Conservation (phyloP, 2,888 invertebrate genomes). For the Limnephilus auricula region DNA sequence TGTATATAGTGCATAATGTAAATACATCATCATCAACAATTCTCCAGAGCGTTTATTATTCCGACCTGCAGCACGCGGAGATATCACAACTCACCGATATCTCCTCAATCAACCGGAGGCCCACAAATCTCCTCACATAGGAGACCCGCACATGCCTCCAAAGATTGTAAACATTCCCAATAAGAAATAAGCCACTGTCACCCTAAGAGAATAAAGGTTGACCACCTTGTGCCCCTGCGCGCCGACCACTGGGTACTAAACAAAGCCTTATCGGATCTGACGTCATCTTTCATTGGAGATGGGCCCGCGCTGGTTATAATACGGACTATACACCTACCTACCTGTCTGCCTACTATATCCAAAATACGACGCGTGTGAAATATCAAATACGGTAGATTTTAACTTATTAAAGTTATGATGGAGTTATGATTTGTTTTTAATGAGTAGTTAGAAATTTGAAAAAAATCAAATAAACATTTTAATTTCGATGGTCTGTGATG, state of each 20-base stretch:
- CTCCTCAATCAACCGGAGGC: no score
- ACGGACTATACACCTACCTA: neutral
- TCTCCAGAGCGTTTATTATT: no score
- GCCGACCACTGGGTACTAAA: conserved; percentile 23
- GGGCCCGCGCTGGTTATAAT: neutral
- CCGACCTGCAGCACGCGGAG: no score
- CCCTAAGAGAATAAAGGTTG: conserved; percentile 21
- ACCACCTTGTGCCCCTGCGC: conserved; percentile 39
- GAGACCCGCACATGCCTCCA: no score
- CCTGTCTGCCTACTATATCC: neutral
- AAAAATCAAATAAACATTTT: no score
- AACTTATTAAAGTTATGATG: neutral
- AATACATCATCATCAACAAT: no score
- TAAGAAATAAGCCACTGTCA: neutral
- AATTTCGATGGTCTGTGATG: no score
- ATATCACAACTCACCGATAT: no score
- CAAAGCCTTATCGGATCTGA: conserved; percentile 44
- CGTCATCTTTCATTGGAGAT: conserved; percentile 39
- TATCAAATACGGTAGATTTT: neutral
- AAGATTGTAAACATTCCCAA: neutral
- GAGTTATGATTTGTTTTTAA: no score
- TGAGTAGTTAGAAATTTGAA: neutral
- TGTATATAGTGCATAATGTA: no score
- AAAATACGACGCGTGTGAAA: conserved; percentile 29
- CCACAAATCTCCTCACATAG: no score